phyloP scores from a whole-genome alignment of 64 coral and sea anemone species.

The Hydrozoanthus tunicans region DNA sequence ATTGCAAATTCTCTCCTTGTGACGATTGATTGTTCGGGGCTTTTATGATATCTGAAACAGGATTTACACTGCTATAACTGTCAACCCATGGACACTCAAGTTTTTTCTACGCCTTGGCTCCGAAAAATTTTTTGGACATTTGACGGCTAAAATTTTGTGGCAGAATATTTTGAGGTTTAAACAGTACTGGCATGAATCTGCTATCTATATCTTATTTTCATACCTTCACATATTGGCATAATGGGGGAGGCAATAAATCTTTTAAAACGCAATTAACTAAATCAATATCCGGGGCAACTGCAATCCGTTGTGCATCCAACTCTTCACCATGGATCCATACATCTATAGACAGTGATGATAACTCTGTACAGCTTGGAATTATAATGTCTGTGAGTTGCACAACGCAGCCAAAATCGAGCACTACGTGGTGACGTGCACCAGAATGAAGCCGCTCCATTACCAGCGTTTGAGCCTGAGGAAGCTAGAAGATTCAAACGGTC shows the following conservation, averaged over 20 bases:
- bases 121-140: too few relatives aligned
- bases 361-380: slow-evolving; percentile 79
- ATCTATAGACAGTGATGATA: slow-evolving; percentile 92
- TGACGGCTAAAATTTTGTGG: too few relatives aligned
- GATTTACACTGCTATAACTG: too few relatives aligned
- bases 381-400: slow-evolving; percentile 90
- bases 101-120: too few relatives aligned
- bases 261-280: slow-evolving; percentile 78
- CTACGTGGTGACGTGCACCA: slow-evolving; percentile 90
- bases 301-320: slow-evolving; percentile 81
- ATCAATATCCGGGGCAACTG: slow-evolving; percentile 87
- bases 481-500: slow-evolving; percentile 28
- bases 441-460: slow-evolving; percentile 96
- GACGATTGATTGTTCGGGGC: too few relatives aligned
- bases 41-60: too few relatives aligned
- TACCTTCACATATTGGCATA: slow-evolving; percentile 92
- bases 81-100: too few relatives aligned
- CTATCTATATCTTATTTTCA: not conserved
- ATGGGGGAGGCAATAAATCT: slow-evolving; percentile 83
- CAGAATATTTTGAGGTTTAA: not conserved
- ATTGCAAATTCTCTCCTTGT: too few relatives aligned
- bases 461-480: slow-evolving; percentile 78
- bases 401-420: slow-evolving; percentile 92
- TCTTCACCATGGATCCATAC: slow-evolving; percentile 85
- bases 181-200: not conserved